Evolutionary conservation across 2,888 invertebrate species (phyloP).

Genomic region (Acleris cristana): DNA sequence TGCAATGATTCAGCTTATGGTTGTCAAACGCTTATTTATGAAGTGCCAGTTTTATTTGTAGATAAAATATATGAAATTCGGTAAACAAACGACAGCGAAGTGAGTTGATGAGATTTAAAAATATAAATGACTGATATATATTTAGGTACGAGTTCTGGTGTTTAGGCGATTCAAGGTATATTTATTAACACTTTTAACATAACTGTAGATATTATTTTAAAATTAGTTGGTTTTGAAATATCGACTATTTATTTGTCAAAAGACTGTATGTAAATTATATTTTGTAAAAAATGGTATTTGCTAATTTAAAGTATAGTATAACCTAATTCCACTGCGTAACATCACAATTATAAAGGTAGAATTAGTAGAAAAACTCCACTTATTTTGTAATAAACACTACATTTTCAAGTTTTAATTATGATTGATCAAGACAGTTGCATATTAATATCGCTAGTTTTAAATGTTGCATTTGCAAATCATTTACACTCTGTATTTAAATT

Average conservation of each 20-base stretch:
- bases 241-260: constrained; percentile 35
- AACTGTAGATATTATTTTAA: constrained; percentile 26
- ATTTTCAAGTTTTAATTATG: too few species aligned
- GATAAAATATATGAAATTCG: constrained; percentile 17
- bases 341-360: constrained; percentile 28
- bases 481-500: background rate
- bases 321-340: constrained; percentile 21
- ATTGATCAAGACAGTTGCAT: too few species aligned
- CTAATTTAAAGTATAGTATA: constrained; percentile 22
- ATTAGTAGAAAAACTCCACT: background rate
- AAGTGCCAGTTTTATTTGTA: constrained; percentile 31
- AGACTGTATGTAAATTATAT: constrained; percentile 29
- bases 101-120: background rate
- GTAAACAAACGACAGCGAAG: background rate
- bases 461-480: background rate
- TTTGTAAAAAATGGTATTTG: constrained; percentile 1
- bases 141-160: background rate
- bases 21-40: constrained; percentile 30
- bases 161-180: background rate
- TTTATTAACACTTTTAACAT: constrained; percentile 1
- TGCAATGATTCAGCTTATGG: constrained; percentile 3
- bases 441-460: too few species aligned
- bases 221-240: constrained; percentile 15
- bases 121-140: constrained; percentile 1
- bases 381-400: background rate